These are phyloP conservation scores for Vombatus ursinus DNA, from an alignment of 2,113 vertebrate genomes.

Conservation along the genomic window DNA sequence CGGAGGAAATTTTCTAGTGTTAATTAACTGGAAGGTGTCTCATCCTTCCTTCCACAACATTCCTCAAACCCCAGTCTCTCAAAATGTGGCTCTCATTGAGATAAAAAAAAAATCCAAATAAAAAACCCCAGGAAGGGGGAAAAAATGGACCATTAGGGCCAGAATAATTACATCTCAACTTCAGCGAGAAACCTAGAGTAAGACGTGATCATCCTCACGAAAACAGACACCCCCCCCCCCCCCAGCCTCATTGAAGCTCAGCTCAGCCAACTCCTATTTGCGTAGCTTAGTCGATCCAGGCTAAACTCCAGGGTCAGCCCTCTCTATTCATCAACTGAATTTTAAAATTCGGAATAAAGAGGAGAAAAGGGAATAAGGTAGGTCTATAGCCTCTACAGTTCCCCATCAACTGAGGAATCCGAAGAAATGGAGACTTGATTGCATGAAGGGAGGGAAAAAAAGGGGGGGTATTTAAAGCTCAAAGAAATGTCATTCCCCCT, in stretches of 20 bases:
- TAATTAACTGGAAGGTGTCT: constrained; percentile 66
- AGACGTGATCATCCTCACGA: not conserved
- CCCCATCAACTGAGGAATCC: not conserved
- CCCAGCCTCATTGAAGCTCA: not conserved
- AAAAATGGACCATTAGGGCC: constrained; percentile 50
- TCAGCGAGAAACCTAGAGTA: constrained; percentile 51
- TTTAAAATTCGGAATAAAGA: not conserved
- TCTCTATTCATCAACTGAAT: not conserved
- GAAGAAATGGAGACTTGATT: not conserved
- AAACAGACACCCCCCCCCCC: not conserved
- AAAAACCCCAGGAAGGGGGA: constrained; percentile 60
- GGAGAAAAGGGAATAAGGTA: not conserved
- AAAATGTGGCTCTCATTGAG: constrained; percentile 45
- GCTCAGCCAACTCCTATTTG: not conserved
- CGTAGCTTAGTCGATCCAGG: not conserved
- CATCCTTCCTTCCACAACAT: constrained; percentile 32
- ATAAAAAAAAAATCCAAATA: constrained; percentile 64
- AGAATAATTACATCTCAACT: constrained; percentile 70
- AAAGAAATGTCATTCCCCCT: not conserved
- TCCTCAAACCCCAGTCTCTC: not conserved
- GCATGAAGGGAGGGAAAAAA: constrained; percentile 38
- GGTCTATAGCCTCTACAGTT: not conserved
- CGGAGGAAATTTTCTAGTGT: constrained; percentile 48
- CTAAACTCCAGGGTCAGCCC: not conserved
- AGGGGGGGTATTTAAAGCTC: not conserved